These are phyloP conservation scores for Enteromius afrohamiltoni DNA, from an alignment of 2,797 vertebrate genomes.

Conservation along the genomic window DNA sequence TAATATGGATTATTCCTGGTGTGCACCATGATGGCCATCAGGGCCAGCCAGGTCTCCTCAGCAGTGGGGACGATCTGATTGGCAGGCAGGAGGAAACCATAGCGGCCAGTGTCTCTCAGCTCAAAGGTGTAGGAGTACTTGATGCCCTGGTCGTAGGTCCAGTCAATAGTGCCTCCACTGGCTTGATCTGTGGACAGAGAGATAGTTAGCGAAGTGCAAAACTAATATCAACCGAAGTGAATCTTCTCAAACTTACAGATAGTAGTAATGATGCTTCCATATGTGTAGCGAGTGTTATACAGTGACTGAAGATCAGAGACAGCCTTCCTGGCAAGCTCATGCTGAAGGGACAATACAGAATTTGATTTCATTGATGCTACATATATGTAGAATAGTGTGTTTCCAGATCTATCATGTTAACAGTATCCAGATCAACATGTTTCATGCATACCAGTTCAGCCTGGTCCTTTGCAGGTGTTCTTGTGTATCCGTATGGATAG, in stretches of 20 bases:
- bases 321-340: slow-evolving; percentile 79
- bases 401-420: background rate
- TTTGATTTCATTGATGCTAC: background rate
- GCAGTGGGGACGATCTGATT: slow-evolving; percentile 89
- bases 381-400: background rate
- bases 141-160: slow-evolving; percentile 91
- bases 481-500: slow-evolving; percentile 90
- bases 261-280: slow-evolving; percentile 87
- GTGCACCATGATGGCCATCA: slow-evolving; percentile 86
- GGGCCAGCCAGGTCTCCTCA: slow-evolving; percentile 87
- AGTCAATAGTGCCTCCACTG: slow-evolving; percentile 87
- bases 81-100: slow-evolving; percentile 91
- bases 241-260: slow-evolving; percentile 87
- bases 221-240: background rate
- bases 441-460: slow-evolving; percentile 82
- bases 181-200: slow-evolving; percentile 80
- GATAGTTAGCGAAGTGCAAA: background rate
- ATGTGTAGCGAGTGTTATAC: slow-evolving; percentile 83
- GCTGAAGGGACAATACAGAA: slow-evolving; percentile 67
- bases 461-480: slow-evolving; percentile 63
- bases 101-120: slow-evolving; percentile 87
- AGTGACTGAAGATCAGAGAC: slow-evolving; percentile 81
- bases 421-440: background rate
- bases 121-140: slow-evolving; percentile 95
- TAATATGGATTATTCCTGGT: slow-evolving; percentile 78